Conservation (phyloP, 2,113 vertebrate species). For the Chauna torquata region DNA sequence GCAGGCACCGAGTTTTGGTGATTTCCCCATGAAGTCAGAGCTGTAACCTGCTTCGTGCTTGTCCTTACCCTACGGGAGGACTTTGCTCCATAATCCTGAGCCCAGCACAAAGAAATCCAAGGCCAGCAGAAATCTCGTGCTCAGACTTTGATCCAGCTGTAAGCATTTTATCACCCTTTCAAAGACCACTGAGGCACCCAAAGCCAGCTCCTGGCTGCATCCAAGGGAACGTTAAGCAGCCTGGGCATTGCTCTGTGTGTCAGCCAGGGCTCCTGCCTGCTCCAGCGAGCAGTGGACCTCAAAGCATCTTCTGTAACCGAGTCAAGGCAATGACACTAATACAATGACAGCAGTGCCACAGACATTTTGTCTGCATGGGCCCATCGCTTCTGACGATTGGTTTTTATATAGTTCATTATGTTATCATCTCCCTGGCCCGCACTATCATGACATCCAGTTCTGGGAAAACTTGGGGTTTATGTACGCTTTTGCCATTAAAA, state of each 20-base stretch:
- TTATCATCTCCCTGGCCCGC: not conserved
- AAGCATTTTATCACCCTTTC: not conserved
- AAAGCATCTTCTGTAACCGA: accelerated
- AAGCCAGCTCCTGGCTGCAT: accelerated
- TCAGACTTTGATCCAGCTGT: not conserved
- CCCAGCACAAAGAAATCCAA: not conserved
- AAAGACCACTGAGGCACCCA: accelerated
- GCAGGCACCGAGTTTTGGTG: not conserved
- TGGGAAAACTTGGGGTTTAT: accelerated
- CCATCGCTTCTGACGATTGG: not conserved
- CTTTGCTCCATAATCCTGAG: not conserved
- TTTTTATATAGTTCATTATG: accelerated
- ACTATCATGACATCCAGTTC: accelerated
- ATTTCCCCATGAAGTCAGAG: not conserved
- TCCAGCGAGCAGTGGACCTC: not conserved
- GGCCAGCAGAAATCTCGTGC: not conserved
- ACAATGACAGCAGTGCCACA: not conserved
- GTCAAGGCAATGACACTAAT: not conserved
- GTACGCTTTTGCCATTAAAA: not conserved
- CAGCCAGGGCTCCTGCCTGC: not conserved
- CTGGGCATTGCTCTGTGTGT: not conserved
- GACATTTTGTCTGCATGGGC: not conserved
- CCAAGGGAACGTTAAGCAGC: not conserved
- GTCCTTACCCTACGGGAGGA: not conserved
- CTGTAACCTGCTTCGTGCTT: not conserved